These are phyloP conservation scores for Pseudococcus longispinus DNA, from an alignment of 2,888 invertebrate genomes.

Conservation along the genomic window DNA sequence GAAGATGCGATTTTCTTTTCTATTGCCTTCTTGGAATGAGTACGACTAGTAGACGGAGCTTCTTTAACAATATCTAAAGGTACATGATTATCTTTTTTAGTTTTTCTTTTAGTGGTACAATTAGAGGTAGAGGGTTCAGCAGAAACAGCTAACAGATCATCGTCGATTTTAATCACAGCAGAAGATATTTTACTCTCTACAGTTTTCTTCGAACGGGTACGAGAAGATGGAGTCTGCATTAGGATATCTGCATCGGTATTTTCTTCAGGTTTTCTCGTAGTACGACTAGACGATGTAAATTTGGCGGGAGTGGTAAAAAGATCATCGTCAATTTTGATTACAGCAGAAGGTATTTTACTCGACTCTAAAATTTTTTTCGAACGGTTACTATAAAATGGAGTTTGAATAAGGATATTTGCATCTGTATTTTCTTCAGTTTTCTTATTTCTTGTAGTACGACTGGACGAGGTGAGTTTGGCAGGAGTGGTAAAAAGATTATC, in stretches of 20 bases:
- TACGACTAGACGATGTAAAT: neutral
- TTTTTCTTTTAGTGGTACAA: neutral
- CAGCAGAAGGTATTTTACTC: neutral
- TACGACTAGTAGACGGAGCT: neutral
- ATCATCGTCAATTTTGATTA: neutral
- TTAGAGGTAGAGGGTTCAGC: neutral
- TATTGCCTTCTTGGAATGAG: neutral
- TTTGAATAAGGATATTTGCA: neutral
- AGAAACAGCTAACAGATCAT: neutral
- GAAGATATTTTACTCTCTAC: neutral
- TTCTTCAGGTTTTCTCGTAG: neutral
- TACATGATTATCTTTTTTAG: neutral
- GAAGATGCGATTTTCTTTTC: neutral
- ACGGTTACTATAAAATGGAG: neutral
- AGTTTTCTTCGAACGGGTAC: neutral
- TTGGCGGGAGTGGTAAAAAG: neutral
- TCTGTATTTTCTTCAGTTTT: neutral
- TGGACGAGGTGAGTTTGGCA: neutral
- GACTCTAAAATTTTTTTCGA: neutral
- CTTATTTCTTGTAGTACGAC: neutral
- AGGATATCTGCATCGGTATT: neutral
- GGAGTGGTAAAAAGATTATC: neutral
- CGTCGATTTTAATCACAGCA: neutral
- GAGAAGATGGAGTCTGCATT: neutral
- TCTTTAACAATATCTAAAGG: neutral